A percentile compares a stretch with the other conserved stretches of the same genome.
Conservation (phyloP, 2,888 invertebrate genomes). For the Malacosoma neustria region DNA sequence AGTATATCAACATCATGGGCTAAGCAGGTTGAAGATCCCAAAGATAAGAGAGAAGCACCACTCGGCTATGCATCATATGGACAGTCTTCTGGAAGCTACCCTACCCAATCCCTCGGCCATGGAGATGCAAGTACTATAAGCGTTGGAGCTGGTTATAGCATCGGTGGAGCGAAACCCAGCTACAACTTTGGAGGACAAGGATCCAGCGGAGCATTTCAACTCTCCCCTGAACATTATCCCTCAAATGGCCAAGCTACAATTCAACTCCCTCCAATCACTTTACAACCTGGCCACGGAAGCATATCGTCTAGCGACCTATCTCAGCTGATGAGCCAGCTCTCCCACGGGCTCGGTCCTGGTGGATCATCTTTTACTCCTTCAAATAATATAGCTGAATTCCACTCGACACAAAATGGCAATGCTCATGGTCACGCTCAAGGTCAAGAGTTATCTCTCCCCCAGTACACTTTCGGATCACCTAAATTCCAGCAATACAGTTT, state of each 20-base stretch:
- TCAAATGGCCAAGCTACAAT: slow-evolving; percentile 40
- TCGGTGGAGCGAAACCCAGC: slow-evolving; percentile 54
- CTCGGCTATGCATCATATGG: slow-evolving; percentile 34
- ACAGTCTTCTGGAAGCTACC: slow-evolving; percentile 19
- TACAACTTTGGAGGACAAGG: slow-evolving; percentile 41
- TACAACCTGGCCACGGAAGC: slow-evolving; percentile 43
- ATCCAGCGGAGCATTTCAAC: slow-evolving; percentile 34
- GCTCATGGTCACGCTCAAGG: slow-evolving; percentile 31
- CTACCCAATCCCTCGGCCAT: slow-evolving; percentile 25
- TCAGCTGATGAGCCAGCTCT: slow-evolving; percentile 57
- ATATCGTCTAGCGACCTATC: slow-evolving; percentile 42
- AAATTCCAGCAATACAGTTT: slow-evolving; percentile 43
- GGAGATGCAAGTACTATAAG: slow-evolving; percentile 57
- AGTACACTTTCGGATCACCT: slow-evolving; percentile 38
- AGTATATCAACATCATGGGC: slow-evolving; percentile 51
- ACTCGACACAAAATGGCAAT: slow-evolving; percentile 30
- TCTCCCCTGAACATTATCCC: slow-evolving; percentile 35
- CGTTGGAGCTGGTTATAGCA: slow-evolving; percentile 63
- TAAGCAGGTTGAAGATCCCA: slow-evolving; percentile 44
- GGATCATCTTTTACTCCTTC: slow-evolving; percentile 44
- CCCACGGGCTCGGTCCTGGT: slow-evolving; percentile 49
- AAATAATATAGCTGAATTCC: slow-evolving; percentile 38
- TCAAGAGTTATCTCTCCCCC: slow-evolving; percentile 41
- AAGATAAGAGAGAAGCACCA: slow-evolving; percentile 57
- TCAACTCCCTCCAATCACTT: slow-evolving; percentile 52